A percentile compares a stretch with the other conserved stretches of the same genome.
Conservation (phyloP, 2,888 invertebrate species). For the Drosophila sordidula region DNA sequence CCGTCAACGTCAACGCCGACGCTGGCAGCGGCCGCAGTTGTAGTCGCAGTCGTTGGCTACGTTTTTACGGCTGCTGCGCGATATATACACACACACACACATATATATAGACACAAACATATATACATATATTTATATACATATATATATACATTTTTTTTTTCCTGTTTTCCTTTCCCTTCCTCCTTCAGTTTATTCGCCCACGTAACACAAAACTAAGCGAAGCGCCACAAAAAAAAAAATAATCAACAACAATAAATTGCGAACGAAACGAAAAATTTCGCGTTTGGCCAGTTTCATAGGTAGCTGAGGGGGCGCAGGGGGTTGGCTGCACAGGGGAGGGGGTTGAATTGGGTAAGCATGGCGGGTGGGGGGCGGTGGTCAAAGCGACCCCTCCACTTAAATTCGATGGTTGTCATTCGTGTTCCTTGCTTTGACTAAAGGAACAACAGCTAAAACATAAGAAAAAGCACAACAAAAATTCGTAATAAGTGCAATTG, state of each 20-base stretch:
- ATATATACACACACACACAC: background rate
- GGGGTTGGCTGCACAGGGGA: background rate
- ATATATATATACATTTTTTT: background rate
- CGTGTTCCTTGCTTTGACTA: background rate
- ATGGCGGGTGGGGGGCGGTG: background rate
- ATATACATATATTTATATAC: conserved; percentile 1
- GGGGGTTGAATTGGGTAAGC: background rate
- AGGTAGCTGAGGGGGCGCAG: background rate
- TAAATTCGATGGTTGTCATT: conserved; percentile 17
- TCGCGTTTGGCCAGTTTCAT: conserved; percentile 26
- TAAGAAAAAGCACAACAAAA: background rate
- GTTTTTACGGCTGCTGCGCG: conserved; percentile 12
- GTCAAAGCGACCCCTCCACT: background rate
- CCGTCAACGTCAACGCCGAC: conserved; percentile 28
- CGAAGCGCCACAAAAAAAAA: conserved; percentile 5
- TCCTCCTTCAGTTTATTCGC: conserved; percentile 1
- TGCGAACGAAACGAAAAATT: conserved; percentile 34
- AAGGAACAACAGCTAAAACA: background rate
- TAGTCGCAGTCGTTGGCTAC: conserved; percentile 11
- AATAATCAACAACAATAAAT: conserved; percentile 28
- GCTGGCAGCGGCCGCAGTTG: conserved; percentile 4
- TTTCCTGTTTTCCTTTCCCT: conserved; percentile 5
- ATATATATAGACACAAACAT: background rate
- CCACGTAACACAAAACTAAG: conserved; percentile 26
- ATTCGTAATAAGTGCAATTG: background rate